These are phyloP conservation scores for Macrocentrus cingulum DNA, from an alignment of 1,140 invertebrate species.

Conservation along the genomic window DNA sequence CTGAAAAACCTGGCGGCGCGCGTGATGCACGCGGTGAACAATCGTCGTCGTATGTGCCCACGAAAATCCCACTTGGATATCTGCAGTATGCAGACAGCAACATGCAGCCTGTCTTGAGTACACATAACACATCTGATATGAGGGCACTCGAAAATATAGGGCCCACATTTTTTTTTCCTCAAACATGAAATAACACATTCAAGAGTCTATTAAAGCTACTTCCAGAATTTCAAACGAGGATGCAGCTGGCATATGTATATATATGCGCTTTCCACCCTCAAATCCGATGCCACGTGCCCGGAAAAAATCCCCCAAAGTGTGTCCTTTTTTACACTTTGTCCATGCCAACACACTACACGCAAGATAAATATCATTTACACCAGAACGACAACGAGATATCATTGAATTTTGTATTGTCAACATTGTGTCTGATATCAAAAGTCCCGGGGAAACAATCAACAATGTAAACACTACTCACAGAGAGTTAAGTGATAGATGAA, in stretches of 20 bases:
- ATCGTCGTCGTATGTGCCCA: neutral
- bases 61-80: neutral
- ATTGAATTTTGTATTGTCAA: no score
- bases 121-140: slow-evolving; percentile 25
- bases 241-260: slow-evolving; percentile 24
- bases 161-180: slow-evolving; percentile 7
- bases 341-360: no score
- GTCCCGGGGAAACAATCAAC: no score
- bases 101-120: slow-evolving; percentile 21
- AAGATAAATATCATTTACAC: no score
- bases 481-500: no score
- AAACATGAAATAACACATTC: slow-evolving; percentile 25
- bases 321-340: slow-evolving; percentile 4
- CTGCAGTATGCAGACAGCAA: neutral
- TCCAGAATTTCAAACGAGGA: neutral
- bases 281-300: slow-evolving; percentile 16
- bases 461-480: no score
- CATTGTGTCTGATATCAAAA: no score
- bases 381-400: no score
- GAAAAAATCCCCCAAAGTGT: slow-evolving; percentile 7
- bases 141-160: slow-evolving; percentile 2
- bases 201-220: slow-evolving; percentile 25
- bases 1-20: neutral
- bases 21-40: neutral
- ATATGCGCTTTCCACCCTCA: neutral